phyloP scores from a whole-genome alignment of 1,140 invertebrate genomes.

The Camponotus floridanus region DNA sequence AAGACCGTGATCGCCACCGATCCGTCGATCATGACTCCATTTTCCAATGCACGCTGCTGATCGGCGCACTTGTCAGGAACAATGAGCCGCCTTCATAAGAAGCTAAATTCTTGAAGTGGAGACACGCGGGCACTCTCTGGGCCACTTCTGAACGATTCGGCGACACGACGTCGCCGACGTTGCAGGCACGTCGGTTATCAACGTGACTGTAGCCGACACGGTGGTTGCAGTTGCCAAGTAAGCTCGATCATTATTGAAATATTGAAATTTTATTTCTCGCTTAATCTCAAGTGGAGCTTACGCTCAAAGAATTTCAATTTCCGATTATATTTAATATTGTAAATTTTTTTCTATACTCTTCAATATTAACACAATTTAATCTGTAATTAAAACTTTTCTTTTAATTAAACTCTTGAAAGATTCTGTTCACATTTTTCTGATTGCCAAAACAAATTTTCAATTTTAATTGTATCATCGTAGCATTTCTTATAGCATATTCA shows the following conservation, averaged over 20 bases:
- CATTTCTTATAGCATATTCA: not conserved
- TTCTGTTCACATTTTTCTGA: not conserved
- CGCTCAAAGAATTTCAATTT: not conserved
- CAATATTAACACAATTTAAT: not conserved
- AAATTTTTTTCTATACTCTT: not conserved
- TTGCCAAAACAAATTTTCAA: not conserved
- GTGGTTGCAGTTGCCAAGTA: not conserved
- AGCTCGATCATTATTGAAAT: not conserved
- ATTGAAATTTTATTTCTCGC: not conserved
- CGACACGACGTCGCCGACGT: constrained; percentile 11
- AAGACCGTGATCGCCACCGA: constrained; percentile 63
- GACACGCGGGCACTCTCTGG: constrained; percentile 38
- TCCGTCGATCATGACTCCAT: constrained; percentile 69
- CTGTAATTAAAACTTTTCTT: not conserved
- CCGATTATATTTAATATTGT: not conserved
- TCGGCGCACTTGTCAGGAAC: constrained; percentile 71
- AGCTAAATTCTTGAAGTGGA: constrained; percentile 62
- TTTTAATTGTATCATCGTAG: not conserved
- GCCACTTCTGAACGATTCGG: not conserved
- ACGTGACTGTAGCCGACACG: not conserved
- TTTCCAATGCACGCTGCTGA: constrained; percentile 62
- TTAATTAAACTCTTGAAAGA: not conserved
- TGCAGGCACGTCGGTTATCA: constrained; percentile 47
- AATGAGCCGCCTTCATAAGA: constrained; percentile 75
- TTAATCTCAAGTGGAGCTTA: not conserved